These are phyloP conservation scores for Odobenus rosmarus DNA, from an alignment of 2,113 vertebrate species.

Conservation along the genomic window DNA sequence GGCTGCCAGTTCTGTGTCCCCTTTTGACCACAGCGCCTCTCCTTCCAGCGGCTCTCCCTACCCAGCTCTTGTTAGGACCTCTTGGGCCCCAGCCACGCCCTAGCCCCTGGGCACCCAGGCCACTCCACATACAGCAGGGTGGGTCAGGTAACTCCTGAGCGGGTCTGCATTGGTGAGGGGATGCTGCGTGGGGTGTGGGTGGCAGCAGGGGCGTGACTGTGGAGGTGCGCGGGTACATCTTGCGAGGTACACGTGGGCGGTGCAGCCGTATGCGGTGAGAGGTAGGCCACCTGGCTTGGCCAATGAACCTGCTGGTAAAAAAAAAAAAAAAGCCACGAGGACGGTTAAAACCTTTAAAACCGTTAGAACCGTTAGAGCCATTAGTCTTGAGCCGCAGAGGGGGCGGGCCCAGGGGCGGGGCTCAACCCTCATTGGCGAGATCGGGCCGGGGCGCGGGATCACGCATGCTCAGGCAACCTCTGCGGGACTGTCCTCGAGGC, in stretches of 20 bases:
- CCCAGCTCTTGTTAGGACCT: neutral
- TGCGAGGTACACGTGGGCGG: fast-evolving
- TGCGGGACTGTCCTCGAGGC: fast-evolving
- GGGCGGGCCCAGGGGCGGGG: neutral
- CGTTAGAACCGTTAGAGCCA: fast-evolving
- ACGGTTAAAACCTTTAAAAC: neutral
- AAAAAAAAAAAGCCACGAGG: neutral
- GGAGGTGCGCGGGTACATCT: neutral
- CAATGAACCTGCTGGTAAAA: fast-evolving
- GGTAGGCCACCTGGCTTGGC: fast-evolving
- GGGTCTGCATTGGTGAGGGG: neutral
- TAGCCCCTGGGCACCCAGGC: too few relatives aligned
- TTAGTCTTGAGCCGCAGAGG: fast-evolving
- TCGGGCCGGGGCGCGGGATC: neutral
- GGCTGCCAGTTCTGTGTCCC: neutral
- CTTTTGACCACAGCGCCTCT: neutral
- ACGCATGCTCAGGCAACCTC: neutral
- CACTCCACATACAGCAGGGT: neutral
- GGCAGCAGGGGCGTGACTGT: neutral
- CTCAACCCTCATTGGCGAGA: conserved; percentile 7
- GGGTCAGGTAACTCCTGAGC: neutral
- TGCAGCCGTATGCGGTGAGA: fast-evolving
- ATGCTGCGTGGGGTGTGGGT: too few relatives aligned
- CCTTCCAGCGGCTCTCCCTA: fast-evolving
- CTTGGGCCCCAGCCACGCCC: too few relatives aligned